Evolutionary conservation across 2,113 vertebrate genomes (phyloP).

Genomic region (Petroica traversi): DNA sequence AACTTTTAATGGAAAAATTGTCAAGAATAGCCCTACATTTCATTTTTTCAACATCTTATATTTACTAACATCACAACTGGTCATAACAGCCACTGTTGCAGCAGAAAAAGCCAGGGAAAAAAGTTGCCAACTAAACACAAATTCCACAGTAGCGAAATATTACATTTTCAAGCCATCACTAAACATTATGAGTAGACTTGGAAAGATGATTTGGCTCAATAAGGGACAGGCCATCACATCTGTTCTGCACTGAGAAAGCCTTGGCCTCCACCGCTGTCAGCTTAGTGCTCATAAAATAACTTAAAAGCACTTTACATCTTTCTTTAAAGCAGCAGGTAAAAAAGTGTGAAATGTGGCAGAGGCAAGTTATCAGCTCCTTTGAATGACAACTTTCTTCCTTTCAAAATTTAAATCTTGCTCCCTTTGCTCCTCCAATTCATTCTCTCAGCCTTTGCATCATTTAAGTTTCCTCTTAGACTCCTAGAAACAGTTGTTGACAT

Average conservation of each 20-base stretch:
- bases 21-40: no score
- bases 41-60: no score
- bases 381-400: background rate
- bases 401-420: background rate
- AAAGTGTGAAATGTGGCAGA: background rate
- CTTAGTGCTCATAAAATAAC: background rate
- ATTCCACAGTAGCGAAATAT: no score
- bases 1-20: no score
- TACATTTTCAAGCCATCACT: no score
- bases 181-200: no score
- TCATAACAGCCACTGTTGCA: no score
- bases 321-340: constrained; percentile 1
- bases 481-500: background rate
- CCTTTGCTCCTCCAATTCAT: background rate
- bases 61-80: no score
- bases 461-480: background rate
- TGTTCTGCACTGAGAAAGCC: background rate
- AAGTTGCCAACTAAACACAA: no score
- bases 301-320: background rate
- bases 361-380: background rate
- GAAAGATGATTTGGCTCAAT: no score
- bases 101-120: no score
- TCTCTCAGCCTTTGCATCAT: background rate
- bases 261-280: background rate
- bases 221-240: no score